Conservation (phyloP, 2,113 vertebrate species). For the Gymnocephalus cernua region DNA sequence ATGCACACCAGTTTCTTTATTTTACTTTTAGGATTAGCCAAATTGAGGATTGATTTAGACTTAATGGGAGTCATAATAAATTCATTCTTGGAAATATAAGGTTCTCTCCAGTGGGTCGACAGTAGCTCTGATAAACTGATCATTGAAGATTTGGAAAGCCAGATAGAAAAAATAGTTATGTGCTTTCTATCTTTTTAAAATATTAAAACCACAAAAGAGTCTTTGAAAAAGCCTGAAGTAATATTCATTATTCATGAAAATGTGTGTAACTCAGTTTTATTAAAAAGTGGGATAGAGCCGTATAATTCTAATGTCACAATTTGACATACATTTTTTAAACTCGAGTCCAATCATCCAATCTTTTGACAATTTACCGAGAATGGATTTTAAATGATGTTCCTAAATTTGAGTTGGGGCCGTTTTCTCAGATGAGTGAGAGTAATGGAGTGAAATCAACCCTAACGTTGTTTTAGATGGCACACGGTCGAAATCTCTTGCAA, state of each 20-base stretch:
- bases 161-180: constrained; percentile 33
- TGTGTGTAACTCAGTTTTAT: constrained; percentile 55
- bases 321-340: constrained; percentile 64
- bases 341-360: constrained; percentile 57
- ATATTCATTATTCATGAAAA: constrained; percentile 52
- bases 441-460: constrained; percentile 40
- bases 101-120: background rate
- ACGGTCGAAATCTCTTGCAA: constrained; percentile 35
- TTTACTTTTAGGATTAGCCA: constrained; percentile 15
- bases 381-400: constrained; percentile 21
- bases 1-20: background rate
- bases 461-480: constrained; percentile 43
- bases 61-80: constrained; percentile 40
- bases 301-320: constrained; percentile 57
- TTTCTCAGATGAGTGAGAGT: constrained; percentile 17
- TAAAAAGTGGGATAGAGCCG: constrained; percentile 58
- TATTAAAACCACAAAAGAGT: constrained; percentile 56
- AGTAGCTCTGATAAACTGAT: constrained; percentile 42
- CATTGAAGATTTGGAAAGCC: constrained; percentile 18
- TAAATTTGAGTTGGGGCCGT: constrained; percentile 31
- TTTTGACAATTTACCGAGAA: constrained; percentile 56
- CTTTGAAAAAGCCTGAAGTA: constrained; percentile 45
- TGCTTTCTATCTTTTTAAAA: constrained; percentile 42
- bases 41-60: constrained; percentile 42
- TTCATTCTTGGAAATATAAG: constrained; percentile 39